Evolutionary conservation across 2,797 vertebrate genomes (phyloP).

Genomic region (Takifugu ocellatus): DNA sequence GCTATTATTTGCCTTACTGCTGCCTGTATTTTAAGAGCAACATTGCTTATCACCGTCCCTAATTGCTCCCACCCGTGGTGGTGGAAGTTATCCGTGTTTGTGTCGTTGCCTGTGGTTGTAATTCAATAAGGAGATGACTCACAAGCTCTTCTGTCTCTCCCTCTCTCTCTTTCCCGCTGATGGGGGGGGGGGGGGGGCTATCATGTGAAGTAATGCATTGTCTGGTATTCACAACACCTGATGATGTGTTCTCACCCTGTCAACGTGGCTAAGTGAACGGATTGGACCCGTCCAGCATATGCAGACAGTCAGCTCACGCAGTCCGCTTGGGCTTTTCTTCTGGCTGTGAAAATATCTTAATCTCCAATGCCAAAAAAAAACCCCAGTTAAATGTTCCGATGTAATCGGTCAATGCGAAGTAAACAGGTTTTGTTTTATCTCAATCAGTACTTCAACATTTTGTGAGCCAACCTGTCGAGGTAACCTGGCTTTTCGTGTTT

Average conservation of each 20-base stretch:
- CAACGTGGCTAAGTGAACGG: constrained; percentile 32
- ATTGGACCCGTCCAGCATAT: constrained; percentile 9
- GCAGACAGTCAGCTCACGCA: constrained; percentile 18
- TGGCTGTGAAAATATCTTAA: neutral
- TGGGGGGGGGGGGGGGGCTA: constrained; percentile 21
- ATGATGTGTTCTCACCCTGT: constrained; percentile 51
- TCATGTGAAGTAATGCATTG: constrained; percentile 53
- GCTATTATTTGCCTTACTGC: constrained; percentile 68
- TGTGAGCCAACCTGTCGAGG: constrained; percentile 24
- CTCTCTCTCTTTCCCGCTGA: constrained; percentile 5
- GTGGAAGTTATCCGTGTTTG: constrained; percentile 49
- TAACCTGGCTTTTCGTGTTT: constrained; percentile 23
- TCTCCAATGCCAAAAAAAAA: too few species aligned
- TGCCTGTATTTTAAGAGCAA: constrained; percentile 63
- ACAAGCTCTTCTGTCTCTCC: constrained; percentile 29
- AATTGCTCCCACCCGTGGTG: constrained; percentile 53
- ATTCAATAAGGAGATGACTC: constrained; percentile 64
- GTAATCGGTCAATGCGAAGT: too few species aligned
- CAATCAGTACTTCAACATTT: neutral
- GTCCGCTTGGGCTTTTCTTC: neutral
- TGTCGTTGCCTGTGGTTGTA: constrained; percentile 54
- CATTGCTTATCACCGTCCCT: constrained; percentile 61
- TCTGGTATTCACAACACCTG: constrained; percentile 47
- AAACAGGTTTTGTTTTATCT: neutral
- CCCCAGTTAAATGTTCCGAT: too few species aligned